Conservation (phyloP, 2,888 invertebrate genomes). For the Dicyrtomina minuta region DNA sequence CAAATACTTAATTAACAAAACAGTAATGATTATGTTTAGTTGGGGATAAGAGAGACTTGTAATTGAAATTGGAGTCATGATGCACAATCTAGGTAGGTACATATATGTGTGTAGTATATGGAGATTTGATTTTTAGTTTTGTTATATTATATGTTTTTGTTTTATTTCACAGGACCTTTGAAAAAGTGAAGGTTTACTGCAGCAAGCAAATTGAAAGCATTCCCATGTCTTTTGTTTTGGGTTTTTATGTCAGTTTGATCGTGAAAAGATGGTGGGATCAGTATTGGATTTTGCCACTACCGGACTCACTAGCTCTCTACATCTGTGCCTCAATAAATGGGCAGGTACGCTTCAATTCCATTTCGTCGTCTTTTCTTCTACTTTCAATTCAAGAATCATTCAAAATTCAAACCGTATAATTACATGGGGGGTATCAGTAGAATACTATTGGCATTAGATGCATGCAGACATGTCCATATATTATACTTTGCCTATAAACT, state of each 20-base stretch:
- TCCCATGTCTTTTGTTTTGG: slow-evolving; percentile 92
- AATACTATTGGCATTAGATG: too few species aligned
- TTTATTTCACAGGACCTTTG: slow-evolving; percentile 72
- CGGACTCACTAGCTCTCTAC: slow-evolving; percentile 87
- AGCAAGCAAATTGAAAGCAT: slow-evolving; percentile 84
- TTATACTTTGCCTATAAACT: background rate
- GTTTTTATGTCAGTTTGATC: slow-evolving; percentile 89
- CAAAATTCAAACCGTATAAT: too few species aligned
- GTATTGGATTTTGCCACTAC: slow-evolving; percentile 88
- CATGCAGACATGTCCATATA: too few species aligned
- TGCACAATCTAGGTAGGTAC: too few species aligned
- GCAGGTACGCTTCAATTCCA: slow-evolving; percentile 65
- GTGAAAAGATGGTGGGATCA: slow-evolving; percentile 96
- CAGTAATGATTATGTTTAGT: background rate
- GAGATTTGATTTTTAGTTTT: slow-evolving; percentile 4
- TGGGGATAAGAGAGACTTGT: background rate
- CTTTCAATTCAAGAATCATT: background rate
- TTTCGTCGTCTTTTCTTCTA: slow-evolving; percentile 1
- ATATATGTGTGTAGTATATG: too few species aligned
- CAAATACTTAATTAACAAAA: slow-evolving; percentile 4
- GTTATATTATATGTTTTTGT: background rate
- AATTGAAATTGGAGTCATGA: background rate
- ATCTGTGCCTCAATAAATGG: slow-evolving; percentile 89
- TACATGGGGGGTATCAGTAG: too few species aligned
- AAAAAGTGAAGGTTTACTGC: slow-evolving; percentile 81